Base-by-base conservation (phyloP, 2,797 vertebrate genomes). In the Pangasius djambal region DNA sequence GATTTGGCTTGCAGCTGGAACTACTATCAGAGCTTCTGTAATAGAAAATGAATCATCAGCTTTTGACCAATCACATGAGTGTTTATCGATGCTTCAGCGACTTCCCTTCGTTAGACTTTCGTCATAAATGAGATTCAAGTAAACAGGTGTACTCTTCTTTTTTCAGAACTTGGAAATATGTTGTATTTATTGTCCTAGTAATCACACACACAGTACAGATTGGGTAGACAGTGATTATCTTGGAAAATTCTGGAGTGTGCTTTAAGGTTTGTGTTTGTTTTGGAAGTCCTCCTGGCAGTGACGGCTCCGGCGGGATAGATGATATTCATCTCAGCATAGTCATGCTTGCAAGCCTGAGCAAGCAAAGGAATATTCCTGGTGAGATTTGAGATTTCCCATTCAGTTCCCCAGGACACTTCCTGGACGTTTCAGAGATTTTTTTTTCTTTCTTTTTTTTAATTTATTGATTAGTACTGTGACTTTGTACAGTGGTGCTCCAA, bases 401-500 rank as follows among this genome's bases (percentile, higher is more conserved):
- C 9, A 4, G 48, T 79, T 84, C 44, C 74, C 89, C 82, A 50
- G 61, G 82, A 72, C n/a, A 7, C 25, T 85, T 74, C 50, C 70
- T 79, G 81, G 28, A 59, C 5, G 1, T 72, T 89, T 63, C 13
- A 75, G 7, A 48, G 57, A 67, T 55, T 83, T 63, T 16, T 44
- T 28, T 59, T 22, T 61, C 31, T 50, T 57, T 83, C 55, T 77
- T 72, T 31, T 74, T 88, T 88, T 87, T 81, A 87, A 87, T 79
- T 89, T 89, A 87, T 88, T 40, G 37, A 63, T 72, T 85, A 72
- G 70, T 88, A 87, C 88, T 75, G 83, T 85, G 83, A 88, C 79
- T 57, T 83, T 81, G 81, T 87, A 74, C 59, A 78, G 74, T 88
- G 82, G 59, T 81, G 89, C 83, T 88, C 82, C 67, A 84, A 84